Evolutionary conservation across 1,140 invertebrate genomes (phyloP).

Genomic region (Sipha flava): DNA sequence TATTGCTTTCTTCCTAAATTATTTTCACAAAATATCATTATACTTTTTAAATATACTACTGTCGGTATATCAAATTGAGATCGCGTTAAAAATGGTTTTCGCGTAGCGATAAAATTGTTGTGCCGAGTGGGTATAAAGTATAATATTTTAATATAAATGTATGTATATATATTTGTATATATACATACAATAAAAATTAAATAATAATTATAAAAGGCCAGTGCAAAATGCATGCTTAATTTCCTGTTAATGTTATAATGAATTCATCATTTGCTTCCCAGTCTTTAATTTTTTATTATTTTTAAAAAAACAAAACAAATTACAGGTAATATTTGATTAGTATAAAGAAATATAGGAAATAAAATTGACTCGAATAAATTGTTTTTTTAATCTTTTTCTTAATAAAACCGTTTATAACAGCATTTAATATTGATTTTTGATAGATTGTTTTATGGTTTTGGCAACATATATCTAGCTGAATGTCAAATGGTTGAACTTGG

Average conservation of each 20-base stretch:
- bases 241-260: constrained; percentile 25
- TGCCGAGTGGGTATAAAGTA: constrained; percentile 19
- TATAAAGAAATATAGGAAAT: not conserved
- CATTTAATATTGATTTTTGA: not conserved
- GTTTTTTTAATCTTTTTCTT: not conserved
- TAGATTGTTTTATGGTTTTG: not conserved
- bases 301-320: not conserved
- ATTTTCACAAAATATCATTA: constrained; percentile 10
- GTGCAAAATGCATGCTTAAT: constrained; percentile 32
- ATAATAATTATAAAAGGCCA: constrained; percentile 29
- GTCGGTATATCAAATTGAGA: constrained; percentile 19
- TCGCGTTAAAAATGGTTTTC: constrained; percentile 24
- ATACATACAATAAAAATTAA: not conserved
- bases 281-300: constrained; percentile 24
- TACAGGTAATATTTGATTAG: constrained; percentile 5
- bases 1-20: constrained; percentile 25
- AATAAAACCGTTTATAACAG: not conserved
- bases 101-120: constrained; percentile 19
- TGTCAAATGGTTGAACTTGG: not conserved
- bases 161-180: not conserved
- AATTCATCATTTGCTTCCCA: constrained; percentile 26
- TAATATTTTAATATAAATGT: not conserved
- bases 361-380: not conserved
- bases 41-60: not conserved
- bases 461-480: not conserved